Evolutionary conservation across 1,140 invertebrate species (phyloP).

Genomic region (Orchesella cincta): DNA sequence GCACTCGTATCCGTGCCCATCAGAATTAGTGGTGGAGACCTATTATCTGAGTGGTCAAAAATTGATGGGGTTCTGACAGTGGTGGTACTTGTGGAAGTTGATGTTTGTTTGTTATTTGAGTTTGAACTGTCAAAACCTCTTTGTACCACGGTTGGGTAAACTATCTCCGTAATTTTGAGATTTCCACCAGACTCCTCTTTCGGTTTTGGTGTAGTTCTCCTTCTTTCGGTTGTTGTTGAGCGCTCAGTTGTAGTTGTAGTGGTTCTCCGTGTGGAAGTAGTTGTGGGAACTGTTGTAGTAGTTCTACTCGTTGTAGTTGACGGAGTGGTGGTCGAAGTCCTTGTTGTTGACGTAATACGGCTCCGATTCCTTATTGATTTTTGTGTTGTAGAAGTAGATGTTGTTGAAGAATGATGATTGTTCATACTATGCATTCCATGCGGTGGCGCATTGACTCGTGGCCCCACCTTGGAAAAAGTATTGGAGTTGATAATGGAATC

Average conservation of each 20-base stretch:
- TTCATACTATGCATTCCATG: conserved; percentile 10
- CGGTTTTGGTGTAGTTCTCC: neutral
- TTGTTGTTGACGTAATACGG: conserved; percentile 3
- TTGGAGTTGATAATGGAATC: conserved; percentile 35
- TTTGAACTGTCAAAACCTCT: neutral
- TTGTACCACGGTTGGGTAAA: neutral
- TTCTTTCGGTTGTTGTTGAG: neutral
- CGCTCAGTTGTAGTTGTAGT: conserved; percentile 10
- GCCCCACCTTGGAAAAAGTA: neutral
- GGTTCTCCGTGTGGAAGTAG: neutral
- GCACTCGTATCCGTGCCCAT: neutral
- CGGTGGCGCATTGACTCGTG: neutral
- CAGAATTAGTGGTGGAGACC: neutral
- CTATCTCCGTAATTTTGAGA: conserved; percentile 16
- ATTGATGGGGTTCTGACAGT: neutral
- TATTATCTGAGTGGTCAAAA: neutral
- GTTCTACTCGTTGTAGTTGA: conserved; percentile 21
- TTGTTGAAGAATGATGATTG: neutral
- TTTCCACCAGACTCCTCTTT: neutral
- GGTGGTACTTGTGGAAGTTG: conserved; percentile 2
- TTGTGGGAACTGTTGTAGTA: neutral
- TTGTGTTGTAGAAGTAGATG: neutral
- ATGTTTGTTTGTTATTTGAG: neutral
- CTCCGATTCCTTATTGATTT: neutral
- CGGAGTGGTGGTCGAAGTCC: neutral